Base-by-base conservation (phyloP, 2,797 vertebrate genomes). In the Lemur catta region DNA sequence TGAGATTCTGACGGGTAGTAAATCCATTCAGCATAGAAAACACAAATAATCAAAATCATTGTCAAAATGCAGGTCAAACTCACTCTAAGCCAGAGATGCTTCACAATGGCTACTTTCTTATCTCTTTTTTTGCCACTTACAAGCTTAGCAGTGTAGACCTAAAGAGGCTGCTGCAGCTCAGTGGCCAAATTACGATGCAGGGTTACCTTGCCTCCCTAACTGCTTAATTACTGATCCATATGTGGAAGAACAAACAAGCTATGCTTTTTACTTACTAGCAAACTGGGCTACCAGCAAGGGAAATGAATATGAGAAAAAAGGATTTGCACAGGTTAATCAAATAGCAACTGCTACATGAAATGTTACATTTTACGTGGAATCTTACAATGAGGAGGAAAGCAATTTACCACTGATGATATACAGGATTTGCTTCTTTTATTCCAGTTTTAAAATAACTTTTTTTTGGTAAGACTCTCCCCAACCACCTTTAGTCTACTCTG, bases 11-110 rank as follows among this genome's bases (percentile, higher is more conserved):
- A 78, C 82, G 18, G 35, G 7, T 90, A 82, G 74, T 90, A 90
- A 96, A 95, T 67, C 20, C 72, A 94, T 95, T 93, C 30, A 90
- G n/a, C 43, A 93, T 24, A 93, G 89, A 95, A 97, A 97, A 41
- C 10, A 89, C 61, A 96, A 96, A 96, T 86, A 96, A 95, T 69
- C 24, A 86, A 94, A 94, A 89, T 92, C 46, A 97, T 3, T 80
- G 41, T 78, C 61, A 95, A 90, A 63, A 3, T 81, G 9, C 35
- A 84, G 67, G 80, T 93, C 87, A 94, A 84, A 86, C 9, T 85
- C 38, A 88, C 63, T 13, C 46, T 43, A 92, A n/a, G 78, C 30
- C n/a, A 93, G 28, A 76, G n/a, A 78, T 30, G 18, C 43, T 46
- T 11, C 9, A 46, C 1, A 13, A 65, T 57, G 38, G 71, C 52